phyloP scores from a whole-genome alignment of 2,797 vertebrate genomes.

The Mormyrops attenuatus region DNA sequence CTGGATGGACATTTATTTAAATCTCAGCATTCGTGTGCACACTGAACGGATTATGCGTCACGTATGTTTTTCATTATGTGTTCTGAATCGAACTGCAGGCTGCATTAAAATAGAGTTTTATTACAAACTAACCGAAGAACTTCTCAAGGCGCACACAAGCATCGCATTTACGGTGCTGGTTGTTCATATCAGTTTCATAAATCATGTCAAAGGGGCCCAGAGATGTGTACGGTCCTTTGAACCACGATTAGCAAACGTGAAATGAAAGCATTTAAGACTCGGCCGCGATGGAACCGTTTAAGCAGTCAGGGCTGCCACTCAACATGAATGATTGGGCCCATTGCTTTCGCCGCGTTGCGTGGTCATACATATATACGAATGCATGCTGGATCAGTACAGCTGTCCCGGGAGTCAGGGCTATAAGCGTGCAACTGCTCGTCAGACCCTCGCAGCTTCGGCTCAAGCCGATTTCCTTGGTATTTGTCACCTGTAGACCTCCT shows the following conservation, averaged over 20 bases:
- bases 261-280: slow-evolving; percentile 6
- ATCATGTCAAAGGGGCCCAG: neutral
- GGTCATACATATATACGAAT: slow-evolving; percentile 4
- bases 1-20: neutral
- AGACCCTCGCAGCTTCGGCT: neutral
- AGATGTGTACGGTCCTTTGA: neutral
- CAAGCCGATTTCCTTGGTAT: neutral
- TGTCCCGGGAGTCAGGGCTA: neutral
- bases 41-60: neutral
- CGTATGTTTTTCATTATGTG: slow-evolving; percentile 3
- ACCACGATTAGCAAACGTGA: slow-evolving; percentile 9
- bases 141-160: neutral
- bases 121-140: neutral
- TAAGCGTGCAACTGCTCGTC: neutral
- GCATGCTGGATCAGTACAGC: neutral
- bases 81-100: neutral
- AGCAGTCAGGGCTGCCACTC: slow-evolving; percentile 11
- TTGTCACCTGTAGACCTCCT: neutral
- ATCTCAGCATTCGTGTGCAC: neutral
- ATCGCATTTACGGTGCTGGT: neutral
- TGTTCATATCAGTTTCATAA: slow-evolving; percentile 16
- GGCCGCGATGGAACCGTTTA: slow-evolving; percentile 16
- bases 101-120: slow-evolving; percentile 9
- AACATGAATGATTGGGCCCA: slow-evolving; percentile 6
- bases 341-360: neutral